Percentiles rank a stretch among this genome's conserved stretches.
These are phyloP conservation scores for Hemicentrotus pulcherrimus DNA, from an alignment of 35 echinoderm and acorn worm genomes.

Conservation along the genomic window DNA sequence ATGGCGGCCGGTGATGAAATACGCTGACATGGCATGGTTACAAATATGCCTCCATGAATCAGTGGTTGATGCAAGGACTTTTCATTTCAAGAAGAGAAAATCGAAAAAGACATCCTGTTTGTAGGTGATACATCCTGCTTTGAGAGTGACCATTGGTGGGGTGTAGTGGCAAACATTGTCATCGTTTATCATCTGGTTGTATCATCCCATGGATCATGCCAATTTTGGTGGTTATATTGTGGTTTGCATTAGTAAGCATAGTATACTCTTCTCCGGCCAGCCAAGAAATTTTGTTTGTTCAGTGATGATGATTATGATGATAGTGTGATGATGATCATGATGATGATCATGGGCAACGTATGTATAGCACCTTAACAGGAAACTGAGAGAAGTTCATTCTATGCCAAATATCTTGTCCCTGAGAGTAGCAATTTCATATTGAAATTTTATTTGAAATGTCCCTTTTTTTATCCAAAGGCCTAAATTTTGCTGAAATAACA, in stretches of 20 bases:
- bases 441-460: neutral
- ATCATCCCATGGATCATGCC: neutral
- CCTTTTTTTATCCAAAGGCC: too few relatives aligned
- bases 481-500: too few relatives aligned
- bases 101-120: neutral
- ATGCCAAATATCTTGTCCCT: too few relatives aligned
- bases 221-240: slow-evolving; percentile 5
- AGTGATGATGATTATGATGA: neutral
- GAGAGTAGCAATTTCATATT: neutral
- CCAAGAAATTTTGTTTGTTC: neutral
- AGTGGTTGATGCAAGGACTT: neutral
- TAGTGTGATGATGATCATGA: neutral
- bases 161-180: neutral
- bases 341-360: neutral
- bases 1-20: neutral
- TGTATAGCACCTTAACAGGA: too few relatives aligned
- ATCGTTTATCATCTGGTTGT: neutral
- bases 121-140: neutral
- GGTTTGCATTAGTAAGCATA: neutral
- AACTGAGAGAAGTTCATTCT: too few relatives aligned
- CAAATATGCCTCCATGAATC: neutral
- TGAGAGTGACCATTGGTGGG: neutral
- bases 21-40: neutral
- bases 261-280: neutral
- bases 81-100: neutral